Percentiles rank a stretch among this genome's conserved stretches.
phyloP scores from a whole-genome alignment of 1,140 invertebrate genomes.

The Adelges cooleyi region DNA sequence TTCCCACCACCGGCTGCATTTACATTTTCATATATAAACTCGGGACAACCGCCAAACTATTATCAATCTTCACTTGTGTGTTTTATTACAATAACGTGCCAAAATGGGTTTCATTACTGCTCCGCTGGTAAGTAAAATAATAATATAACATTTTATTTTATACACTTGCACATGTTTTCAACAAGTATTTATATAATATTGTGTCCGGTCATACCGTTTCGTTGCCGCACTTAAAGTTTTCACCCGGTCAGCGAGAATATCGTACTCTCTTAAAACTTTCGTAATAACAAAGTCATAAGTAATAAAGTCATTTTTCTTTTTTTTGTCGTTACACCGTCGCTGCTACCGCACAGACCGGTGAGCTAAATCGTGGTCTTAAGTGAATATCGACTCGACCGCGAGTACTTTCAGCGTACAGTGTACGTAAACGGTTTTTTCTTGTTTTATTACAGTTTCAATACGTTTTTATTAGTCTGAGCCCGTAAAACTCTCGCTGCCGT shows the following conservation, averaged over 20 bases:
- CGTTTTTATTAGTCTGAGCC: conserved; percentile 14
- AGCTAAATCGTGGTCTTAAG: conserved; percentile 6
- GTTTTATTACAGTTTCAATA: conserved; percentile 22
- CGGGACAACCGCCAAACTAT: background rate
- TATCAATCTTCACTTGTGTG: conserved; percentile 16
- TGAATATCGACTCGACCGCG: background rate
- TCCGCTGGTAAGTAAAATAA: conserved; percentile 14
- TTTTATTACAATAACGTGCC: background rate
- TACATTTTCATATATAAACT: conserved; percentile 22
- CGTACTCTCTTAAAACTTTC: background rate
- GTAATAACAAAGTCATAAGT: too few species aligned
- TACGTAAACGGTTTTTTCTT: conserved; percentile 4
- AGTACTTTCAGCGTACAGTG: background rate
- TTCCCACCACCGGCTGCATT: conserved; percentile 13
- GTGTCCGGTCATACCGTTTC: too few species aligned
- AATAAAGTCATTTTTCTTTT: too few species aligned
- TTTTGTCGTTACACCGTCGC: background rate
- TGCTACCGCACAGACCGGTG: too few species aligned
- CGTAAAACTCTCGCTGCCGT: conserved; percentile 9
- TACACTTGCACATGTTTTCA: too few species aligned
- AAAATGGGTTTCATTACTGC: conserved; percentile 15
- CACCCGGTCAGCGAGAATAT: too few species aligned
- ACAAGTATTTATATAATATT: too few species aligned
- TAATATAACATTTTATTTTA: background rate
- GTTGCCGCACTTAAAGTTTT: too few species aligned